Percentiles rank a stretch among this genome's conserved stretches.
These are phyloP conservation scores for Holothuria glaberrima DNA, from an alignment of 35 echinoderm and acorn worm genomes.

Conservation along the genomic window DNA sequence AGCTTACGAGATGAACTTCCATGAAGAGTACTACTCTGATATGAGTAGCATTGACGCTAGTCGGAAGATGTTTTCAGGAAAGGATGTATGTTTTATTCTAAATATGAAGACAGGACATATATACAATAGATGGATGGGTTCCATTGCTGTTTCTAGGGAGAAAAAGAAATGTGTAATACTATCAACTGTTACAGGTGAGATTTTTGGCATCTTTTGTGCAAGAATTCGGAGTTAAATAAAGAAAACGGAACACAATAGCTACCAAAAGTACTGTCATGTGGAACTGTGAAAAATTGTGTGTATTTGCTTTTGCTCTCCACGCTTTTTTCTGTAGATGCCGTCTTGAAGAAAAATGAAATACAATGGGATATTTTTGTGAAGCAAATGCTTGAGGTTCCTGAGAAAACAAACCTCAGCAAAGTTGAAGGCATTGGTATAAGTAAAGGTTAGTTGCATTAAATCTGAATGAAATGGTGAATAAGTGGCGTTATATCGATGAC, in stretches of 20 bases:
- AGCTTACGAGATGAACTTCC: too few species aligned
- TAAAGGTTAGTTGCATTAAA: neutral
- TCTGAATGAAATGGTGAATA: too few species aligned
- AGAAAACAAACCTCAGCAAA: neutral
- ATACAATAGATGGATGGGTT: constrained; percentile 17
- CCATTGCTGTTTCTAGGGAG: neutral
- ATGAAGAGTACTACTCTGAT: neutral
- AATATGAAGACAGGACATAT: neutral
- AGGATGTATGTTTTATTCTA: neutral
- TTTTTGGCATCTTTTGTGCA: too few species aligned
- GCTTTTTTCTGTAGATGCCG: neutral
- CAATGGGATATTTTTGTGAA: constrained; percentile 5
- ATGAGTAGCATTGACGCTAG: neutral
- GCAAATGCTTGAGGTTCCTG: neutral
- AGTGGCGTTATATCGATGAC: too few species aligned
- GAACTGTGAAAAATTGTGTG: too few species aligned
- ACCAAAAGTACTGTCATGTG: too few species aligned
- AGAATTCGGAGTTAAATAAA: too few species aligned
- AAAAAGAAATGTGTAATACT: neutral
- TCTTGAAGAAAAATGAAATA: neutral
- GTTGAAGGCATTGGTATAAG: constrained; percentile 6
- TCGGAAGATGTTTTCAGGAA: neutral
- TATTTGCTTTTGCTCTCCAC: too few species aligned
- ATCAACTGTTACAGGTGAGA: neutral
- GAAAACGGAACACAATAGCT: too few species aligned